Evolutionary conservation across 2,888 invertebrate genomes (phyloP).

Genomic region (Aplocera efformata): DNA sequence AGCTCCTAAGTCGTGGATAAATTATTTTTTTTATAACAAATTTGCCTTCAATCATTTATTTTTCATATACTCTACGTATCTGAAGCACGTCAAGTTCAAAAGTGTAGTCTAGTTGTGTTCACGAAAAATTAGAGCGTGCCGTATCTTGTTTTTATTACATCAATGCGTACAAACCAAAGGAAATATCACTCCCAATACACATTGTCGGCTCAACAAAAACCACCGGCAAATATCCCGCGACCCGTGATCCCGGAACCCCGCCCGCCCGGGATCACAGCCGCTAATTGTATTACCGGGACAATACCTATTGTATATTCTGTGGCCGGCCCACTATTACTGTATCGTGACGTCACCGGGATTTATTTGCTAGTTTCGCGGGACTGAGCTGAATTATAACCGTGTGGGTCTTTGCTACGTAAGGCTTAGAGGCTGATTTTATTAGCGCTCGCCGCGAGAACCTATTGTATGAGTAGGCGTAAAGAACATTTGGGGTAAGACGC

Average conservation of each 20-base stretch:
- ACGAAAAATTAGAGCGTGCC: too few species aligned
- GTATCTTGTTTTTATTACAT: too few species aligned
- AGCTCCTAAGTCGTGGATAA: too few species aligned
- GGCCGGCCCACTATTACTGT: conserved; percentile 39
- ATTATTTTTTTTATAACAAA: too few species aligned
- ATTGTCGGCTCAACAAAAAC: conserved; percentile 8
- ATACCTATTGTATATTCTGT: too few species aligned
- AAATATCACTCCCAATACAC: not conserved
- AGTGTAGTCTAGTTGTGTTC: too few species aligned
- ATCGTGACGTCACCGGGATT: conserved; percentile 49
- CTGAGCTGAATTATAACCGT: conserved; percentile 7
- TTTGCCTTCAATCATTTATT: too few species aligned
- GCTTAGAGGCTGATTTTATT: conserved; percentile 9
- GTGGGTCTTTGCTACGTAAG: conserved; percentile 7
- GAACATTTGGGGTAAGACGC: too few species aligned
- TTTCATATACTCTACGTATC: too few species aligned
- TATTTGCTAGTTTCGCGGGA: conserved; percentile 35
- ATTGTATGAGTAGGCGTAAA: too few species aligned
- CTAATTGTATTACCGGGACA: conserved; percentile 53
- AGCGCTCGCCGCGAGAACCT: too few species aligned
- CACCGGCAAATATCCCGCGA: conserved; percentile 10
- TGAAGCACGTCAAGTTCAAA: too few species aligned
- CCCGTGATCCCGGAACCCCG: conserved; percentile 1
- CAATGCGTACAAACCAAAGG: not conserved
- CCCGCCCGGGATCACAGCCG: conserved; percentile 38